These are phyloP conservation scores for Iguana delicatissima DNA, from an alignment of 2,797 vertebrate genomes.

Conservation along the genomic window DNA sequence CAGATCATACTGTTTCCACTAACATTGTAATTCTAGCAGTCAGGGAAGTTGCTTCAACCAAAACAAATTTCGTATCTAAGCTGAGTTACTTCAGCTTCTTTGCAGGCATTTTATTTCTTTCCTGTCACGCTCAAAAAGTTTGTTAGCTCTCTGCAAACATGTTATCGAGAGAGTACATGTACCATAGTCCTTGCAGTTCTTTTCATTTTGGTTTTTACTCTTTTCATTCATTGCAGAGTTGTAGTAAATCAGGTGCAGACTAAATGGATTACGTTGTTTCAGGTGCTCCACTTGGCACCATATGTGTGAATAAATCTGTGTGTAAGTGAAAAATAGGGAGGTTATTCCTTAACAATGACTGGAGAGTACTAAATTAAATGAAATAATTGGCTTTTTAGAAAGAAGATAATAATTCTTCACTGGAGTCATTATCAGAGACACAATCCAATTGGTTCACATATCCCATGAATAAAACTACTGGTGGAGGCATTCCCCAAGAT, in stretches of 20 bases:
- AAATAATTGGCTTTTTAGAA: background rate
- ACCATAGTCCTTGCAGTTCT: background rate
- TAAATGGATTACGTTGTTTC: constrained; percentile 13
- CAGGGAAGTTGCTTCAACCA: constrained; percentile 58
- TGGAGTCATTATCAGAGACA: background rate
- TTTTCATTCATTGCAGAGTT: background rate
- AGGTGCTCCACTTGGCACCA: background rate
- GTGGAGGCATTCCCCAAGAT: background rate
- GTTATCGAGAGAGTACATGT: background rate
- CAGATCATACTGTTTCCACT: constrained; percentile 52
- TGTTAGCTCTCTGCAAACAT: constrained; percentile 2
- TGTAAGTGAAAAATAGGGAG: background rate
- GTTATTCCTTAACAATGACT: background rate
- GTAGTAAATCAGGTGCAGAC: background rate
- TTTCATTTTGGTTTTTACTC: background rate
- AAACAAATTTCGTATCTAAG: constrained; percentile 63
- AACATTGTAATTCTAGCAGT: constrained; percentile 57
- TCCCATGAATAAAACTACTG: background rate
- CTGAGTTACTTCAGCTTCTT: constrained; percentile 56
- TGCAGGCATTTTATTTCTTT: constrained; percentile 20
- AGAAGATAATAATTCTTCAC: background rate
- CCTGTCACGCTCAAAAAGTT: constrained; percentile 15
- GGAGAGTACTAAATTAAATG: background rate
- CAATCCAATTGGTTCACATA: background rate
- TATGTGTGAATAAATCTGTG: constrained; percentile 1